phyloP scores from a whole-genome alignment of 2,113 vertebrate genomes.

The Ursus arctos region DNA sequence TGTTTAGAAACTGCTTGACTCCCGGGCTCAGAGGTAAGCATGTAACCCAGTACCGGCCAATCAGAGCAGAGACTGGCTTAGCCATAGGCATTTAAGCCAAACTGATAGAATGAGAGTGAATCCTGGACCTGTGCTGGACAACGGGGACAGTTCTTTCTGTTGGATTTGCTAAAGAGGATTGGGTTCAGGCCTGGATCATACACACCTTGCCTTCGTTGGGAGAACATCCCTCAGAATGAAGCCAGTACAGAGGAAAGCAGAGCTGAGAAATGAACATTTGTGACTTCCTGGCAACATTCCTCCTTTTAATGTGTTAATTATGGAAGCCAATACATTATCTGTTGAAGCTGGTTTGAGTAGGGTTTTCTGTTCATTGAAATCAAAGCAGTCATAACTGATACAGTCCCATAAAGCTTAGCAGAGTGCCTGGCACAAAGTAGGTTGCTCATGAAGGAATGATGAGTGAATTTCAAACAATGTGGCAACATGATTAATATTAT shows the following conservation, averaged over 20 bases:
- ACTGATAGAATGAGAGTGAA: not conserved
- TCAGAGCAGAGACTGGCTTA: not conserved
- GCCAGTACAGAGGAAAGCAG: not conserved
- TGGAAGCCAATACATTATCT: not conserved
- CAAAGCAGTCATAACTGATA: not conserved
- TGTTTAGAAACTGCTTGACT: not conserved
- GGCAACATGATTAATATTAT: constrained; percentile 36
- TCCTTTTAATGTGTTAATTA: not conserved
- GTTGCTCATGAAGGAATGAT: constrained; percentile 15
- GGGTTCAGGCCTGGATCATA: not conserved
- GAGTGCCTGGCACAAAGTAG: not conserved
- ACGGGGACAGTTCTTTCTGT: not conserved
- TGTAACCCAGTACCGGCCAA: not conserved
- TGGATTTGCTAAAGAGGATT: not conserved
- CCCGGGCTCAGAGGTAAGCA: not conserved
- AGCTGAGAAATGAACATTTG: not conserved
- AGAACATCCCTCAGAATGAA: not conserved
- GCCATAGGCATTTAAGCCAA: not conserved
- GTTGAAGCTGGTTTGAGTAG: not conserved
- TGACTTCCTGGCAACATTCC: not conserved
- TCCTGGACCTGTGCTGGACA: not conserved
- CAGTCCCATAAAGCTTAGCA: not conserved
- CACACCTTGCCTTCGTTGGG: not conserved
- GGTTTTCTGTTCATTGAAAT: constrained; percentile 21
- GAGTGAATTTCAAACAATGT: constrained; percentile 52